phyloP scores from a whole-genome alignment of 2,113 vertebrate genomes.

The Labrus mixtus region DNA sequence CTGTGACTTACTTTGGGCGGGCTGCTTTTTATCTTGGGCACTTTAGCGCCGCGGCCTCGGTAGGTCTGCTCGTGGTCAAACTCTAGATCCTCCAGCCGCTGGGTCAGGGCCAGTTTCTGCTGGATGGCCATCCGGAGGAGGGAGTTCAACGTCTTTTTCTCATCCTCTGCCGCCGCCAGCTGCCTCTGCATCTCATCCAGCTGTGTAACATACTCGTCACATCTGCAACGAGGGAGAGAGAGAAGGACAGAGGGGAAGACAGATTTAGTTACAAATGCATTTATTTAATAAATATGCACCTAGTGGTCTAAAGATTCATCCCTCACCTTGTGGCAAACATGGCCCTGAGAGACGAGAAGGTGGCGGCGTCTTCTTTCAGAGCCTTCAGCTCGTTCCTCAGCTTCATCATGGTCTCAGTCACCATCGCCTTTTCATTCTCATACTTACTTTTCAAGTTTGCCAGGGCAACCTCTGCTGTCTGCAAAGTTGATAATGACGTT shows the following conservation, averaged over 20 bases:
- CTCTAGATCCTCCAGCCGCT: conserved; percentile 98
- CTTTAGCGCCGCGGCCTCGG: conserved; percentile 92
- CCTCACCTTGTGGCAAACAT: conserved; percentile 98
- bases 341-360: conserved; percentile 97
- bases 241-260: not conserved
- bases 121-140: conserved; percentile 98
- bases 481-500: not conserved
- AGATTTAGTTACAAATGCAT: too few species aligned
- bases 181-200: conserved; percentile 99
- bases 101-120: conserved; percentile 97
- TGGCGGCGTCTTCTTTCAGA: conserved; percentile 97
- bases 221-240: conserved; percentile 81
- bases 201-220: conserved; percentile 97
- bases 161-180: conserved; percentile 96
- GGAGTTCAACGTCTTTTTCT: conserved; percentile 99
- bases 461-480: conserved; percentile 96
- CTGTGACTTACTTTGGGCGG: conserved; percentile 97
- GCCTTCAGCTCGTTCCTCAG: conserved; percentile 97
- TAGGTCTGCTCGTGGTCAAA: conserved; percentile 97
- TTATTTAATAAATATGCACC: not conserved
- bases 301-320: fast-evolving
- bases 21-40: conserved; percentile 93
- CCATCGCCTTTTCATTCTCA: conserved; percentile 97
- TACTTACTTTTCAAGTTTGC: conserved; percentile 99
- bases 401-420: conserved; percentile 99